These are phyloP conservation scores for Gambusia holbrooki DNA, from an alignment of 2,113 vertebrate species.

Conservation along the genomic window DNA sequence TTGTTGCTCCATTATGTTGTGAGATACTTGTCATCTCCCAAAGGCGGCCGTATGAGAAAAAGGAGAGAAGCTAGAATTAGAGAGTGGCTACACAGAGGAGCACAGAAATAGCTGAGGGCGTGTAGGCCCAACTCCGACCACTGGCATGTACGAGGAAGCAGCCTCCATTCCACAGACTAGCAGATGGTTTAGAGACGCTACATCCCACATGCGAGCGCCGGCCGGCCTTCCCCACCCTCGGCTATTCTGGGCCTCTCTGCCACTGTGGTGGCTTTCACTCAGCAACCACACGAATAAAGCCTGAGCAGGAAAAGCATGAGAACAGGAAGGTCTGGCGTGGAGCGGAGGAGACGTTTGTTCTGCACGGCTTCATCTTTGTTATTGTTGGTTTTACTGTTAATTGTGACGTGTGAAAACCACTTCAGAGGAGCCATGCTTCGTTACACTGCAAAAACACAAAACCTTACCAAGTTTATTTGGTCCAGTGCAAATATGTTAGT, in stretches of 20 bases:
- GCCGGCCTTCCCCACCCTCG: slow-evolving; percentile 68
- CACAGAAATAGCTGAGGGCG: slow-evolving; percentile 82
- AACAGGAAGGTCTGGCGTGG: slow-evolving; percentile 34
- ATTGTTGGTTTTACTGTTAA: not conserved
- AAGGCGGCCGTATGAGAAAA: slow-evolving; percentile 35
- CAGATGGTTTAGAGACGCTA: slow-evolving; percentile 67
- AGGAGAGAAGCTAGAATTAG: slow-evolving; percentile 31
- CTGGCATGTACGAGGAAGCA: slow-evolving; percentile 82
- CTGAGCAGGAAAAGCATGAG: slow-evolving; percentile 48
- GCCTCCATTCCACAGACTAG: slow-evolving; percentile 71
- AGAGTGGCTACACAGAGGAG: slow-evolving; percentile 34
- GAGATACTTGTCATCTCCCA: slow-evolving; percentile 16
- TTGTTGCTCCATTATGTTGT: slow-evolving; percentile 16
- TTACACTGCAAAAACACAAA: slow-evolving; percentile 6
- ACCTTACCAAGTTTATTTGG: too few species aligned
- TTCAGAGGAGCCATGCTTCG: slow-evolving; percentile 25
- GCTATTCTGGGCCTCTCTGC: slow-evolving; percentile 72
- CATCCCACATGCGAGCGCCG: slow-evolving; percentile 74
- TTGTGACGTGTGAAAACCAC: slow-evolving; percentile 20
- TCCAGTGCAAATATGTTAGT: too few species aligned
- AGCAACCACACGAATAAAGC: slow-evolving; percentile 63
- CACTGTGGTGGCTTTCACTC: slow-evolving; percentile 67
- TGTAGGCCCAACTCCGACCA: slow-evolving; percentile 79
- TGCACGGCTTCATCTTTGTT: slow-evolving; percentile 29
- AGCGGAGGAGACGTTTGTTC: slow-evolving; percentile 43